A percentile compares a stretch with the other conserved stretches of the same genome.
Conservation (phyloP, 2,113 vertebrate species). For the Gobiocypris rarus region DNA sequence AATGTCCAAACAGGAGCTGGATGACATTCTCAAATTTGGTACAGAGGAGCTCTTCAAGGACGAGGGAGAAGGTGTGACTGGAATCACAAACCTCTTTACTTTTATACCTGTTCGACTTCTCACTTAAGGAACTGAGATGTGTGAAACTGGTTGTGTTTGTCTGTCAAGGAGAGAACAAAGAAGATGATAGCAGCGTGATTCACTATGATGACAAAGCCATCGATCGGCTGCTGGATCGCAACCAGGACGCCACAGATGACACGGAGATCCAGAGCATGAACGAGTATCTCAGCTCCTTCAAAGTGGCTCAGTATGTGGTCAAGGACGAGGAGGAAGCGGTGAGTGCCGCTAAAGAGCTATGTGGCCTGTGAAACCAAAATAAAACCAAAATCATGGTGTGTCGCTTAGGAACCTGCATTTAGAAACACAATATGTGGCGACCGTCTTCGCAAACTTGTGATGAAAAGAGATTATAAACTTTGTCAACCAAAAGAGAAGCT, state of each 20-base stretch:
- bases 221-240: slow-evolving; percentile 89
- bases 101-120: background rate
- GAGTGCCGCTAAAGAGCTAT: slow-evolving; percentile 37
- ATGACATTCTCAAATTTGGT: slow-evolving; percentile 97
- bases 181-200: slow-evolving; percentile 95
- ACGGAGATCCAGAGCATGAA: slow-evolving; percentile 98
- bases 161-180: slow-evolving; percentile 87
- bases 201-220: slow-evolving; percentile 97
- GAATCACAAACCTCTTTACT: background rate
- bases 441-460: background rate
- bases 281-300: slow-evolving; percentile 97
- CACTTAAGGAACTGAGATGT: background rate
- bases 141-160: background rate
- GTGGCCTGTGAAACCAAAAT: background rate
- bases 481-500: background rate
- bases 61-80: slow-evolving; percentile 71
- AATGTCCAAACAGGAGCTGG: slow-evolving; percentile 98
- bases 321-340: slow-evolving; percentile 94
- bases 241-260: slow-evolving; percentile 93
- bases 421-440: background rate
- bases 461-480: background rate
- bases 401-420: no score
- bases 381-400: no score
- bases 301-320: slow-evolving; percentile 97
- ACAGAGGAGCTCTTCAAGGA: slow-evolving; percentile 96